These are phyloP conservation scores for Hydrolagus colliei DNA, from an alignment of 2,797 vertebrate species.

Conservation along the genomic window DNA sequence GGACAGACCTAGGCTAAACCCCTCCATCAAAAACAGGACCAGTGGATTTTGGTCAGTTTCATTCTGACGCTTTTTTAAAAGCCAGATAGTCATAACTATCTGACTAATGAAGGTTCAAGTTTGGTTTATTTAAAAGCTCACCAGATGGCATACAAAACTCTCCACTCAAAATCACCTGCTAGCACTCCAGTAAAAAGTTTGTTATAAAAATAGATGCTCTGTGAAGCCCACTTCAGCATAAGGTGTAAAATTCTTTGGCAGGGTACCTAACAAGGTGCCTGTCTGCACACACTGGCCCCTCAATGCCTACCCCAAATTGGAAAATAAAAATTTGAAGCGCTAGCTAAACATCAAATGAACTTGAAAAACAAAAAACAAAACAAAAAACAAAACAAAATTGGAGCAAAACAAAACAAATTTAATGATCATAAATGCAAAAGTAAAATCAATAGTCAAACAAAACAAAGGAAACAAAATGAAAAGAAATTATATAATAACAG, in stretches of 20 bases:
- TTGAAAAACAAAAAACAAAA: constrained; percentile 45
- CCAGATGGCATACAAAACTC: constrained; percentile 28
- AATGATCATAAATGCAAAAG: constrained; percentile 92
- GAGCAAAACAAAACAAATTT: constrained; percentile 98
- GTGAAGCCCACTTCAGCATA: constrained; percentile 30
- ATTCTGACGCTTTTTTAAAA: constrained; percentile 25
- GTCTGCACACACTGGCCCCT: constrained; percentile 26
- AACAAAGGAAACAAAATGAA: constrained; percentile 65
- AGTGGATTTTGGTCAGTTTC: constrained; percentile 27
- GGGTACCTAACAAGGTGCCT: constrained; percentile 30
- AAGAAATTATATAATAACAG: constrained; percentile 71
- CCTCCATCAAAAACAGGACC: constrained; percentile 13
- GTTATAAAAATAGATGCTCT: constrained; percentile 33
- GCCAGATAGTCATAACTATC: constrained; percentile 8
- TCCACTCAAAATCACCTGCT: constrained; percentile 28
- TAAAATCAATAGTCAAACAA: constrained; percentile 76
- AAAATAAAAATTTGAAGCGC: constrained; percentile 29
- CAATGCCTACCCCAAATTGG: constrained; percentile 12
- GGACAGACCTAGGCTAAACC: no score
- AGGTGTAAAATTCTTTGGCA: constrained; percentile 30
- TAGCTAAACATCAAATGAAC: constrained; percentile 28
- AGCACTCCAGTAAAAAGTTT: constrained; percentile 31
- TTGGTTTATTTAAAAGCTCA: constrained; percentile 29
- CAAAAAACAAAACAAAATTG: constrained; percentile 60
- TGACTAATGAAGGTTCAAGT: constrained; percentile 5